Base-by-base conservation (phyloP, 2,113 vertebrate genomes). In the Phrynosoma platyrhinos region DNA sequence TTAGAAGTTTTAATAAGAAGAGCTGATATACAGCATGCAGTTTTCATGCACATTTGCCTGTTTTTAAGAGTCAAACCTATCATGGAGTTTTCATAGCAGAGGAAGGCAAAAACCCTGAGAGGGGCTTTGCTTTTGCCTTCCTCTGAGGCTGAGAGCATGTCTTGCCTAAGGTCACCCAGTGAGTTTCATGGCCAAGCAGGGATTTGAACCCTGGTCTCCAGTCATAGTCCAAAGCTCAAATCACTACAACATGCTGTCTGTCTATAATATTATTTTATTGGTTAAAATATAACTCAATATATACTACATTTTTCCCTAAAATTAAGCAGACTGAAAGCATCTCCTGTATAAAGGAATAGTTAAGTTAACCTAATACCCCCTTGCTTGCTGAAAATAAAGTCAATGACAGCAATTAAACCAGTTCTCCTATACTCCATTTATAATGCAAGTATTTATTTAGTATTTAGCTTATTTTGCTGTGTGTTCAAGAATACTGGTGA, bases 371-470 rank as follows among this genome's bases (percentile, higher is more conserved):
- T 72, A 9, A 78, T 62, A 13, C 9, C n/a, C 55, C 27, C 5
- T 4, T 9, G 16, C 16, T 76, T 42, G 8, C 84, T 76, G 20
- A 64, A 5, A 79, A 78, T 58, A 58, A 58, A 58, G 2, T 58
- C 90, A 91, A 0, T 1, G 25, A 71, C 1, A 79, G 52, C 10
- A 14, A 0, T 4, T 25, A 52, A 83, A 4, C 30, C 2, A 87
- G 53, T 21, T 40, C 20, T 88, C 90, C 90, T 68, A 4, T 78
- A 74, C 30, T 79, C 93, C 58, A 18, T 83, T 0, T 16, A 75
- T n/a, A 32, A 74, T 90, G 55, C 84, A 69, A 69, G 23, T 30
- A 72, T 30, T 2, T 32, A 79, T 79, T 87, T 89, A 84, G 55
- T 53, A 40, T 0, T 0, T 36, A 68, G 55, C 85, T 14, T 88